Evolutionary conservation across 2,888 invertebrate genomes (phyloP).

Genomic region (Torymus tubicola): DNA sequence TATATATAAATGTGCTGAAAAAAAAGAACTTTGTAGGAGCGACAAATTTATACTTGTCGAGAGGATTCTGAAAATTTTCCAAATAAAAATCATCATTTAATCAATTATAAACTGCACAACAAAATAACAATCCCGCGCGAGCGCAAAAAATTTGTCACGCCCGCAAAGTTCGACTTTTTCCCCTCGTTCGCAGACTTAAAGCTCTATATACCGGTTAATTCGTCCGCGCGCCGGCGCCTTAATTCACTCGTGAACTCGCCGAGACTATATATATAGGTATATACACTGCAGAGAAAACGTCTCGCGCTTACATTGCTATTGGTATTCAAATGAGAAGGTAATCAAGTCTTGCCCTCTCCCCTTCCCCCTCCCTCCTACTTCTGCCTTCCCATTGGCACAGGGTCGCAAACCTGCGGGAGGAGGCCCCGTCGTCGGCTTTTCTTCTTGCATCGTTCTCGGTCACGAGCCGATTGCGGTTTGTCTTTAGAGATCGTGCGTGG

Average conservation of each 20-base stretch:
- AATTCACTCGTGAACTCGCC: slow-evolving; percentile 34
- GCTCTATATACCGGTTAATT: too few species aligned
- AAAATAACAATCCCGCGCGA: background rate
- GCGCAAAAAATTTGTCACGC: slow-evolving; percentile 21
- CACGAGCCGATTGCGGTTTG: too few species aligned
- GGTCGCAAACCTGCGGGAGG: slow-evolving; percentile 22
- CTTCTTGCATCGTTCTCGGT: too few species aligned
- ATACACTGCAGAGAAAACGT: background rate
- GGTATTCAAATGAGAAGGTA: slow-evolving; percentile 75
- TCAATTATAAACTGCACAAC: too few species aligned
- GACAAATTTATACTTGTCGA: slow-evolving; percentile 14
- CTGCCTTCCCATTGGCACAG: too few species aligned
- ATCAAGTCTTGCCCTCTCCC: slow-evolving; percentile 45
- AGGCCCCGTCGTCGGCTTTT: background rate
- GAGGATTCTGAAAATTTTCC: background rate
- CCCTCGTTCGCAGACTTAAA: too few species aligned
- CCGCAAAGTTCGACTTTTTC: slow-evolving; percentile 7
- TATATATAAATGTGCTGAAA: background rate
- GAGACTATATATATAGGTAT: background rate
- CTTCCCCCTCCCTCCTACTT: too few species aligned
- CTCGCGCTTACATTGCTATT: slow-evolving; percentile 66
- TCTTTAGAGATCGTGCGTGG: too few species aligned
- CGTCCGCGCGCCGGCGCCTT: too few species aligned
- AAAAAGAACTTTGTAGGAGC: slow-evolving; percentile 3
- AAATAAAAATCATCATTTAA: too few species aligned